Evolutionary conservation across 2,113 vertebrate species (phyloP).

Genomic region (Scomber colias): DNA sequence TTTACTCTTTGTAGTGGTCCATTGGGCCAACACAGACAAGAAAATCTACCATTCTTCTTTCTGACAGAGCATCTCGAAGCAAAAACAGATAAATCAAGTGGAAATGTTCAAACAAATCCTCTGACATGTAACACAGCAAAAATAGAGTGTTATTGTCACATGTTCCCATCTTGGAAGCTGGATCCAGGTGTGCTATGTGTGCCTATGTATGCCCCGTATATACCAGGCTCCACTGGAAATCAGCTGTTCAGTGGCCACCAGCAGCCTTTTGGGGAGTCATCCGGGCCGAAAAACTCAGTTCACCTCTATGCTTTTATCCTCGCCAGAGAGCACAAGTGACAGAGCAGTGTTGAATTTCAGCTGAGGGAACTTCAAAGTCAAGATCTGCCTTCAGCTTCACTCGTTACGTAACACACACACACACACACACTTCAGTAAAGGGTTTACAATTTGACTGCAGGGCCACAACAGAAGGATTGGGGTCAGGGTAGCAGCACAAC

Average conservation of each 20-base stretch:
- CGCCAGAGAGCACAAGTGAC: constrained; percentile 22
- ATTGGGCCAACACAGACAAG: no score
- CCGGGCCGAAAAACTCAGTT: neutral
- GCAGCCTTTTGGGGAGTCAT: neutral
- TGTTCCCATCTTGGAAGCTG: no score
- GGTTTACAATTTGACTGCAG: constrained; percentile 62
- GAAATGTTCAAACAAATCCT: no score
- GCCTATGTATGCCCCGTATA: neutral
- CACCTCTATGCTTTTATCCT: constrained; percentile 9
- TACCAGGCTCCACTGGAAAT: no score
- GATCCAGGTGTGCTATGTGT: neutral
- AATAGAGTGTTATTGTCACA: no score
- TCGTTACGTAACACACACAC: constrained; percentile 52
- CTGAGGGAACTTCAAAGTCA: constrained; percentile 65
- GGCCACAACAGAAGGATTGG: constrained; percentile 59
- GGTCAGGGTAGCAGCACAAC: constrained; percentile 50
- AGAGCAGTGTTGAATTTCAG: constrained; percentile 33
- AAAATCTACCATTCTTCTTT: no score
- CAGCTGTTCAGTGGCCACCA: neutral
- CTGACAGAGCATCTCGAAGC: no score
- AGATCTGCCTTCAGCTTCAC: constrained; percentile 55
- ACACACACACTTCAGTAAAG: constrained; percentile 46
- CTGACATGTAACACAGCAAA: no score
- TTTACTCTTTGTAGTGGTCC: no score
- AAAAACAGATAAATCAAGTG: no score